Base-by-base conservation (phyloP, 1,140 invertebrate species). In the Teleopsis dalmanni region DNA sequence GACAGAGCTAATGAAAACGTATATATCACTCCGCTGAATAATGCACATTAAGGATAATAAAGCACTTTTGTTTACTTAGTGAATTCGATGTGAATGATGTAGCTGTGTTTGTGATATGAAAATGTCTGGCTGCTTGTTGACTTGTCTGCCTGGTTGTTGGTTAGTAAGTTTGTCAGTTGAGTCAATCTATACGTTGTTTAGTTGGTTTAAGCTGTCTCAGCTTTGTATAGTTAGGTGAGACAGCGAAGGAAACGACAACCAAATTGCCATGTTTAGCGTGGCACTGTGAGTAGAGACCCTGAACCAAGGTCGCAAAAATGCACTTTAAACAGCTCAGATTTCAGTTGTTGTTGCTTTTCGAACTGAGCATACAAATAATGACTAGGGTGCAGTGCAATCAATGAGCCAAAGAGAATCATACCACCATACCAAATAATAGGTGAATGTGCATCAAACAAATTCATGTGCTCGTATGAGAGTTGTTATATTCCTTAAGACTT, bases 31-130 rank as follows among this genome's bases (percentile, higher is more conserved):
- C 49, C 14, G 42, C 34, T 40, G 49, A 46, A 47, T 51, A 51
- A 51, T 46, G 43, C 36, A 46, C 50, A 52, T 52, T 52, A 47
- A 52, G 50, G 45, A 52, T 43, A 52, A 52, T 52, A 52, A 51
- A 52, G 50, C 37, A 34, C 38, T 43, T 52, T 52, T 52, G 50
- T 52, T 52, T 52, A 25, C 27, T 44, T 33, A 47, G 37, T 35
- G 33, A 25, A 25, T 43, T 26, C 41, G 21, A 13, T 13, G 26
- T 11, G 26, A 31, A 29, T 27, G 41, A 29, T 19, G 41, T 14
- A 42, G 27, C 26, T 26, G 26, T 34, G 42, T 37, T 37, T 23
- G 10, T 35, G 7, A 9, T 3, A 37, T 50, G 33, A 41, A 27
- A 40, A 29, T 42, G 23, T 21, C 14, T 43, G 19, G 7, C 36